Evolutionary conservation across 2,113 vertebrate species (phyloP), one percentile per base, ranked within the genome.

Genomic region (Seriola aureovittata): DNA sequence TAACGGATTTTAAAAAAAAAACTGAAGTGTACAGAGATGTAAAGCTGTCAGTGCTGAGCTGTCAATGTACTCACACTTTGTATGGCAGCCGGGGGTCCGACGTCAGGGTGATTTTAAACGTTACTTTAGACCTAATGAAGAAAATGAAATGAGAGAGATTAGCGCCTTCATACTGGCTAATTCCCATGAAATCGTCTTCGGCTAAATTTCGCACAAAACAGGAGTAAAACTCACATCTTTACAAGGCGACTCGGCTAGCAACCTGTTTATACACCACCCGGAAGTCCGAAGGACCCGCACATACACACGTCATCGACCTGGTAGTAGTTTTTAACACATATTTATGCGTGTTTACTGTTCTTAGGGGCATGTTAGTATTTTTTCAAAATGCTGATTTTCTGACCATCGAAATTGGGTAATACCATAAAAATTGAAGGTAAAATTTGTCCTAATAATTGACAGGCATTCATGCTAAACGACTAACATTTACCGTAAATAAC

Each of bases 71-170:
- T 94, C 82, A 96, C 95, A 96, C 95, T 96, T 96, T 96, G 88
- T 94, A 96, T 21, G 95, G 95, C 63, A 96, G 93, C 90, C 94
- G 91, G 58, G 95, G 95, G 38, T 96, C 95, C 93, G 95, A 96
- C 89, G 95, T 96, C 86, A 96, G 87, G 2, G 95, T 96, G 86
- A 96, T 96, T 95, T 96, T 96, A 95, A 96, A 96, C 85, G 95
- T 96, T 75, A 96, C 95, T 92, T 96, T 96, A 72, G 95, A 95
- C 95, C 95, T 96, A 77, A 84, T 4, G 52, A 55, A 85, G 34
- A 34, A 5, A 36, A 74, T 0, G 6, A 59, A 66, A 14, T 55
- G 1, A 73, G 2, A 8, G 3, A 48, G 40, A 68, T 25, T 5
- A 67, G 11, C 40, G n/a, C 1, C 1, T 0, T 0, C 1, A 40